Base-by-base conservation (phyloP, 2,797 vertebrate genomes). In the Pitangus sulphuratus region DNA sequence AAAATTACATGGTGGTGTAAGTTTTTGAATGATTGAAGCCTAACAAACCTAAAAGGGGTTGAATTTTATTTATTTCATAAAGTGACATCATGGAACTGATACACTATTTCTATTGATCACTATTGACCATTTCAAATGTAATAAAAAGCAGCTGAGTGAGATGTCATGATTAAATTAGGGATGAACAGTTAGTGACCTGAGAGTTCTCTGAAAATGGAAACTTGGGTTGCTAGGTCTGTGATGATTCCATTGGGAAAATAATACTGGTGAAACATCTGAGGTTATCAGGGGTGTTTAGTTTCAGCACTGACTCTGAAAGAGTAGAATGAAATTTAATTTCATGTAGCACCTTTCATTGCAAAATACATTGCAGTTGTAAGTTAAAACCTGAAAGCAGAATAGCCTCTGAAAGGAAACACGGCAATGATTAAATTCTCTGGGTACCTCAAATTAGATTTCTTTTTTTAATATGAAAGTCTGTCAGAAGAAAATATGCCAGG, bases 111-210 rank as follows among this genome's bases (percentile, higher is more conserved):
- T 39, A 25, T 33, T 84, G 71, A 87, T 76, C 35, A 62, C 12
- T 57, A 37, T 19, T 91, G 65, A 50, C 62, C 69, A 89, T 95
- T 89, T 90, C 66, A 94, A 76, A 40, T 56, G 57, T 45, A 69
- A 66, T 75, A 89, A 92, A 95, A 96, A 51, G 20, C 24, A 68
- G 83, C 31, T 84, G 60, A 91, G n/a, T 33, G 72, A 91, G 57
- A n/a, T 91, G 89, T 77, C 86, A 16, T 87, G 82, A 92, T 92
- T 93, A 95, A 95, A 74, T 90, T 93, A 87, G 54, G 71, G 80
- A 71, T 81, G 58, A 95, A 53, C 45, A 82, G 8, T 90, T 92
- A 78, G 57, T 81, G 72, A 95, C 77, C 39, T 12, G 10, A 86
- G 58, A 78, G 31, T 71, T 81, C 33, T 83, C 15, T 51, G 78